Evolutionary conservation across 92 coral and sea anemone genomes (phyloP).

Genomic region (Epizoanthus scotinus): DNA sequence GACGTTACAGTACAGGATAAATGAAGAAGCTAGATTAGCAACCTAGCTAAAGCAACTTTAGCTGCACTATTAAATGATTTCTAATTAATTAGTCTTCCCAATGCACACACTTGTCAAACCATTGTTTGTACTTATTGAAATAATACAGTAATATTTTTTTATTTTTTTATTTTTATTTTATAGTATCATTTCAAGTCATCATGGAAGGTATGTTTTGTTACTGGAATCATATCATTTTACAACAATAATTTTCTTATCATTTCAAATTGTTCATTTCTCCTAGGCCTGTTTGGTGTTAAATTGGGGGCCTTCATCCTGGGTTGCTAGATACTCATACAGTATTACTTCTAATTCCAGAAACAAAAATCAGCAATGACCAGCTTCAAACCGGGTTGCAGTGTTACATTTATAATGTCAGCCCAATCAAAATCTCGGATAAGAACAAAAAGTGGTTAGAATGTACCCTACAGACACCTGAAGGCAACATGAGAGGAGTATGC

Average conservation of each 20-base stretch:
- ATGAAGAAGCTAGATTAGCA: slow-evolving; percentile 47
- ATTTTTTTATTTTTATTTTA: not conserved
- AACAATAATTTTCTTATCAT: slow-evolving; percentile 15
- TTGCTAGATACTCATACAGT: slow-evolving; percentile 12
- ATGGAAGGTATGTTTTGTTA: slow-evolving; percentile 31
- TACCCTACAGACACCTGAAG: slow-evolving; percentile 47
- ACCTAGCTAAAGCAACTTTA: slow-evolving; percentile 42
- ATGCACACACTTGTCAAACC: slow-evolving; percentile 27
- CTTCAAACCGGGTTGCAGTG: slow-evolving; percentile 42
- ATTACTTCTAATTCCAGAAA: slow-evolving; percentile 40
- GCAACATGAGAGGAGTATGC: slow-evolving; percentile 52
- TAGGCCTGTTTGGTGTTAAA: slow-evolving; percentile 20
- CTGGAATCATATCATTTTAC: slow-evolving; percentile 13
- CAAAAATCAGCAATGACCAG: slow-evolving; percentile 40
- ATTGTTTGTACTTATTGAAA: slow-evolving; percentile 31
- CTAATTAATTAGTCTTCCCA: slow-evolving; percentile 12
- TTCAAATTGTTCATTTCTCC: slow-evolving; percentile 26
- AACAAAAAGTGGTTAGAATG: slow-evolving; percentile 50
- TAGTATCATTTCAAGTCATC: slow-evolving; percentile 36
- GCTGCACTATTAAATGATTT: slow-evolving; percentile 20
- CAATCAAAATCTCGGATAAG: slow-evolving; percentile 41
- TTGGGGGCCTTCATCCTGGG: not conserved
- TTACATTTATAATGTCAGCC: slow-evolving; percentile 46
- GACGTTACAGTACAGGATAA: slow-evolving; percentile 35
- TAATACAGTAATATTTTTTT: slow-evolving; percentile 24